These are phyloP conservation scores for Ptyas mucosa DNA, from an alignment of 2,113 vertebrate species.

Conservation along the genomic window DNA sequence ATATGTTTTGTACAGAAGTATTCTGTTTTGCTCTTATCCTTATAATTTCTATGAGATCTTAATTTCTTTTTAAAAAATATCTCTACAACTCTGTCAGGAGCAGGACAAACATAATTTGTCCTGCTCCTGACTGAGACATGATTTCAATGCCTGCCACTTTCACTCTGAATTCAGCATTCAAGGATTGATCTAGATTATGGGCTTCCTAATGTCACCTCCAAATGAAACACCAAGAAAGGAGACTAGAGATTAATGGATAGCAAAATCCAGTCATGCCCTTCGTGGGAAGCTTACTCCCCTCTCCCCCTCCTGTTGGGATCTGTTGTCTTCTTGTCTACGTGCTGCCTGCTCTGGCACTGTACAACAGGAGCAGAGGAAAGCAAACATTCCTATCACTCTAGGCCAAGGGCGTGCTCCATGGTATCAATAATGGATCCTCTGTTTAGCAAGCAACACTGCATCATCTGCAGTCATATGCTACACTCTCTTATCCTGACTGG, in stretches of 20 bases:
- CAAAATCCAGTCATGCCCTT: background rate
- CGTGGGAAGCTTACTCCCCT: background rate
- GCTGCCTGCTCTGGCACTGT: constrained; percentile 22
- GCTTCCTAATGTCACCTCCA: background rate
- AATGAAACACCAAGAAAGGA: background rate
- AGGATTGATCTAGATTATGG: background rate
- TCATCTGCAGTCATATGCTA: background rate
- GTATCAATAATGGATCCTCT: constrained; percentile 15
- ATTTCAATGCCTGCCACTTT: background rate
- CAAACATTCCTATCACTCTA: constrained; percentile 31
- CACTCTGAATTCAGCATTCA: background rate
- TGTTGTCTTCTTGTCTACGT: constrained; percentile 26
- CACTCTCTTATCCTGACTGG: background rate
- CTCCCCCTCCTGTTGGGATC: constrained; percentile 6
- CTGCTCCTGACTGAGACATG: background rate
- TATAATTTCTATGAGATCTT: background rate
- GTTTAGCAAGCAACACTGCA: background rate
- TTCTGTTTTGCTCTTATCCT: background rate
- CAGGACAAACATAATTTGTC: background rate
- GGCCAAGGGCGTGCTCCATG: constrained; percentile 19
- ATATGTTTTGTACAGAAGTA: background rate
- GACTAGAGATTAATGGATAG: background rate
- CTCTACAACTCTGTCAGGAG: background rate
- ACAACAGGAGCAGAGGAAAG: constrained; percentile 24
- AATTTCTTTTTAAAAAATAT: background rate